Percentiles rank a stretch among this genome's conserved stretches.
Evolutionary conservation across 2,797 vertebrate genomes (phyloP).

Genomic region (Carapus acus): DNA sequence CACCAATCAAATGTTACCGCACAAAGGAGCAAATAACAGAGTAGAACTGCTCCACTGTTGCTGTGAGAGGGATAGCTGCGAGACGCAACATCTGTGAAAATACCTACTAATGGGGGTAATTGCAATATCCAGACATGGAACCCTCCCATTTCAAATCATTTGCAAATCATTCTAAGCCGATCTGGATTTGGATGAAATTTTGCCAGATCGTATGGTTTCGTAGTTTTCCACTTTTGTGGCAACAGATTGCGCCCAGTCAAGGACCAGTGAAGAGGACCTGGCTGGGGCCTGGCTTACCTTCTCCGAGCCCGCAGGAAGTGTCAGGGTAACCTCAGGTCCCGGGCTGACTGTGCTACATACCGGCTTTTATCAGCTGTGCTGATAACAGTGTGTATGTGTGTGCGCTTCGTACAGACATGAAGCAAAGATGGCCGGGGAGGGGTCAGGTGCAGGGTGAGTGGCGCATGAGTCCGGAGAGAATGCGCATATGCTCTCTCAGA

Average conservation of each 20-base stretch:
- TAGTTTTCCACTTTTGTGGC: conserved; percentile 13
- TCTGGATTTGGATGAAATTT: conserved; percentile 10
- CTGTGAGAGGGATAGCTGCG: conserved; percentile 21
- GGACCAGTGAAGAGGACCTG: conserved; percentile 41
- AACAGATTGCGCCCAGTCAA: conserved; percentile 52
- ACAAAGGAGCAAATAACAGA: conserved; percentile 48
- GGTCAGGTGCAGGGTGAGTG: conserved; percentile 63
- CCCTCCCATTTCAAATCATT: conserved; percentile 22
- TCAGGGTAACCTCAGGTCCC: conserved; percentile 26
- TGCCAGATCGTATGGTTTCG: conserved; percentile 10
- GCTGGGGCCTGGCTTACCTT: conserved; percentile 40
- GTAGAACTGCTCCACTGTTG: conserved; percentile 29
- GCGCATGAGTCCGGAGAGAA: conserved; percentile 40
- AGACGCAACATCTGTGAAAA: conserved; percentile 23
- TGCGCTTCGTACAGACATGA: conserved; percentile 16
- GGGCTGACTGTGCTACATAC: conserved; percentile 11
- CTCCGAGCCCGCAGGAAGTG: not conserved
- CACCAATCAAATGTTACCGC: conserved; percentile 57
- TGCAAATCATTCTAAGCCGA: conserved; percentile 17
- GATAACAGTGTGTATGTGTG: conserved; percentile 4
- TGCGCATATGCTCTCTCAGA: conserved; percentile 52
- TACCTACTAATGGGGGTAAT: conserved; percentile 19
- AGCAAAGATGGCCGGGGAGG: conserved; percentile 67
- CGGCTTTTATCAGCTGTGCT: conserved; percentile 23
- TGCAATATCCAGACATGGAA: conserved; percentile 9